Base-by-base conservation (phyloP, 2,888 invertebrate species). In the Drosophila eohydei region DNA sequence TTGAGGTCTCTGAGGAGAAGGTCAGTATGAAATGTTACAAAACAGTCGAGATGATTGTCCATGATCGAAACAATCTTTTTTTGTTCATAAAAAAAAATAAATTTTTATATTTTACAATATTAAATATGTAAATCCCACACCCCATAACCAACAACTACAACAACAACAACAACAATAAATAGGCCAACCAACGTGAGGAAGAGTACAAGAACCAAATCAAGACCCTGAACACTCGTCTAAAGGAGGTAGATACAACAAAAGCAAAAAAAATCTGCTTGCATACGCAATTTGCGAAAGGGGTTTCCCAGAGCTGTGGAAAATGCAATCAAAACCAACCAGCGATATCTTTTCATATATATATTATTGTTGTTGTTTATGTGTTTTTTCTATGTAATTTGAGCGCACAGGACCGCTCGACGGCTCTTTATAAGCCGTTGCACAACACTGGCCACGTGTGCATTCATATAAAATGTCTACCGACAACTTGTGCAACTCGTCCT, bases 131-230 rank as follows among this genome's bases (percentile, higher is more conserved):
- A 36, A 16, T 59, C 60, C 66, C 38, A 66, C 68, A 54, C 55
- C 34, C 67, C 72, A 21, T 21, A 21, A 21, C 72, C 34, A 67
- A 69, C 78, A 83, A 83, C 77, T 83, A 86, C 80, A 78, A 83
- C 26, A 55, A 52, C 41, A 54, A 51, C 32, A 54, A 90, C 87
- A 80, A 82, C 78, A 88, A 90, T 80, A 84, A 62, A 82, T 94
- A 99, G 98, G 98, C 99, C 95, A 98, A 98, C 95, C 98, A 98
- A 95, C 97, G 98, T 93, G 99, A 99, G 94, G 98, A 99, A 95
- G 98, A 98, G 94, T 99, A 98, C 97, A 98, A 99, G 96, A 97
- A 98, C 94, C 98, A 98, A 96, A 98, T 99, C 96, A 98, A 99
- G 96, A 98, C 97, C 94, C 96, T 98, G 94, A 98, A 97, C 94